Percentiles rank a stretch among this genome's conserved stretches.
phyloP scores from a whole-genome alignment of 2,888 invertebrate species.

The Agriotes lineatus region DNA sequence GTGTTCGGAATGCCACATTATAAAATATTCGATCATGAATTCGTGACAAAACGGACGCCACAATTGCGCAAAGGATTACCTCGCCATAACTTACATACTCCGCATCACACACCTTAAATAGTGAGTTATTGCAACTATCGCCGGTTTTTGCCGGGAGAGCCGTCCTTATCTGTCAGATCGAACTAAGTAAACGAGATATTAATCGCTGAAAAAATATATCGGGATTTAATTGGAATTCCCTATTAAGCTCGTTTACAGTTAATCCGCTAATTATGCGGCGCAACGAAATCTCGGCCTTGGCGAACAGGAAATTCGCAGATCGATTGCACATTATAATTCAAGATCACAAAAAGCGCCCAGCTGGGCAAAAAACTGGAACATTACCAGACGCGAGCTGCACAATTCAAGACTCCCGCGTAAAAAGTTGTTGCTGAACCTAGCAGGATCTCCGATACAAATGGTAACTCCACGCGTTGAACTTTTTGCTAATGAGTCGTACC shows the following conservation, averaged over 20 bases:
- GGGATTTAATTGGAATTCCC: constrained; percentile 4
- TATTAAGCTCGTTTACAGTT: constrained; percentile 1
- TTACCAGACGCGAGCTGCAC: constrained; percentile 6
- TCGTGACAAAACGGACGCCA: constrained; percentile 58
- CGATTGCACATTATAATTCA: constrained; percentile 1
- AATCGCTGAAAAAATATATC: not conserved
- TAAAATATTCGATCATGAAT: constrained; percentile 41
- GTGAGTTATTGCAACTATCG: constrained; percentile 27
- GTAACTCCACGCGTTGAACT: too few species aligned
- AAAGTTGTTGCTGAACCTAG: constrained; percentile 1
- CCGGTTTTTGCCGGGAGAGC: not conserved
- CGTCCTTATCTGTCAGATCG: constrained; percentile 20
- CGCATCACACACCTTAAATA: constrained; percentile 30
- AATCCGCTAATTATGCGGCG: constrained; percentile 7
- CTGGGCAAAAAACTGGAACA: constrained; percentile 18
- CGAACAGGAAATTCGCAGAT: constrained; percentile 8
- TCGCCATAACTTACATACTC: constrained; percentile 45
- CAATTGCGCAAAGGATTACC: constrained; percentile 54
- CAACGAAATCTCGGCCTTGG: not conserved
- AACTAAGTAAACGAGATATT: constrained; percentile 1
- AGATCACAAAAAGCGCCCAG: constrained; percentile 1
- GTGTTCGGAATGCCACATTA: constrained; percentile 50
- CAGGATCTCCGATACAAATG: not conserved
- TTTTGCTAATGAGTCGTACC: too few species aligned
- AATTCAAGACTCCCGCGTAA: too few species aligned